Base-by-base conservation (phyloP, 2,113 vertebrate species). In the Steatornis caripensis region DNA sequence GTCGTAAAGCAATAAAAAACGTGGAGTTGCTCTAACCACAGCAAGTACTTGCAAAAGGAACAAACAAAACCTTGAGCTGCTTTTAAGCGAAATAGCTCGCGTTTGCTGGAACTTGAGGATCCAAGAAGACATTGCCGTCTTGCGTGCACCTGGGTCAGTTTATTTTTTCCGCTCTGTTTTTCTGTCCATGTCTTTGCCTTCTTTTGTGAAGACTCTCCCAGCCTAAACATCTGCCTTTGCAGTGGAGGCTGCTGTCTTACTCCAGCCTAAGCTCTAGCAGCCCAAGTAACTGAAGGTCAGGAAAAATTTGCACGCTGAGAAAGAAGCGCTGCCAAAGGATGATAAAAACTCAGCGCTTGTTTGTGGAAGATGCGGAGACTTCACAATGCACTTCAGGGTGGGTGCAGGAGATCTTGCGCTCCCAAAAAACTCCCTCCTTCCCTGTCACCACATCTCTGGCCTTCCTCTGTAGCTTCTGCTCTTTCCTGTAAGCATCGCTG, bases 241-340 rank as follows among this genome's bases (percentile, higher is more conserved):
- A 16, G 26, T 2, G 24, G 34, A 29, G 14, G 34, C 34, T 29
- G 74, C 55, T 45, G 74, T 5, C 74, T n/a, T 20, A 6, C 37
- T 32, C 27, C 57, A 79, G 37, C 37, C 53, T 17, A 12, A n/a
- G 41, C 62, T 36, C 17, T 5, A 43, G 43, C n/a, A 36, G 23
- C 43, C 41, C n/a, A 37, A 11, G 32, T 48, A 41, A 20, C 2
- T 2, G 39, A 39, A 15, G 9, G 6, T 11, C 26, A 26, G 49
- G 8, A 46, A 64, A 26, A 10, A 17, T 6, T 6, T 34, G 30
- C 45, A 3, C 0, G 2, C 62, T 8, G 11, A 51, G 62, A n/a
- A 30, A 51, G 62, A n/a, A 30, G 24, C 1, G 4, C 57, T 26
- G 5, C n/a, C 13, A n/a, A 19, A 30, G 34, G 34, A 29, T 1